Evolutionary conservation across 2,113 vertebrate genomes (phyloP).

Genomic region (Thymallus thymallus): DNA sequence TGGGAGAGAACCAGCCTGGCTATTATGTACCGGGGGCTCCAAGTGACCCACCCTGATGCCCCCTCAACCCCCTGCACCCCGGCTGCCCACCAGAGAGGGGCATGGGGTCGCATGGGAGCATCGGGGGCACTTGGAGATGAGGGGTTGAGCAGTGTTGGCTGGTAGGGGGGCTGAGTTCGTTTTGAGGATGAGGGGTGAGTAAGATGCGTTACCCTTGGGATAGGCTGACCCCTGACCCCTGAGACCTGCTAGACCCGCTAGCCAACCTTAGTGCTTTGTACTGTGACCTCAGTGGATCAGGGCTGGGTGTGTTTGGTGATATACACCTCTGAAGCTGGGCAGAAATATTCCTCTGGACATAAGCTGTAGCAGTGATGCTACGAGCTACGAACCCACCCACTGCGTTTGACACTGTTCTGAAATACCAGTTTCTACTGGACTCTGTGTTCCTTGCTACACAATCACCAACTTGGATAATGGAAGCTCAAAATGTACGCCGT

Average conservation of each 20-base stretch:
- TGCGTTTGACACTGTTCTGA: background rate
- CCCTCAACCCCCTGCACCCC: constrained; percentile 19
- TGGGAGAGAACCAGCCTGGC: constrained; percentile 40
- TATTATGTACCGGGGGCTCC: constrained; percentile 44
- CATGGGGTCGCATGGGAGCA: constrained; percentile 32
- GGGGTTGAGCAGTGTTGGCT: constrained; percentile 34
- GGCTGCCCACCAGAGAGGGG: constrained; percentile 33
- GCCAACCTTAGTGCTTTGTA: constrained; percentile 58
- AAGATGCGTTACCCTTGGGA: constrained; percentile 58
- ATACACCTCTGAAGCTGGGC: constrained; percentile 24
- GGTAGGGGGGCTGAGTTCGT: constrained; percentile 62
- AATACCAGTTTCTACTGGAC: background rate
- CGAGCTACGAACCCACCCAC: background rate
- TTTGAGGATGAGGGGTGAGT: constrained; percentile 59
- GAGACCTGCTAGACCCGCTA: constrained; percentile 31
- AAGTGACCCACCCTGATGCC: constrained; percentile 58
- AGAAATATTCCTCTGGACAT: constrained; percentile 38
- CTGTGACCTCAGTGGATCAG: constrained; percentile 47
- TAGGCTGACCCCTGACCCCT: constrained; percentile 51
- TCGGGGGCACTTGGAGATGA: constrained; percentile 57
- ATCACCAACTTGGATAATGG: background rate
- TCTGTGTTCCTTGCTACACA: background rate
- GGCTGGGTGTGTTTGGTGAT: constrained; percentile 31
- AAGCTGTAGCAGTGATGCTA: background rate
- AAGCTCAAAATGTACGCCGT: background rate